Percentiles rank a stretch among this genome's conserved stretches.
Evolutionary conservation across 2,113 vertebrate species (phyloP).

Genomic region (Cyanistes caeruleus): DNA sequence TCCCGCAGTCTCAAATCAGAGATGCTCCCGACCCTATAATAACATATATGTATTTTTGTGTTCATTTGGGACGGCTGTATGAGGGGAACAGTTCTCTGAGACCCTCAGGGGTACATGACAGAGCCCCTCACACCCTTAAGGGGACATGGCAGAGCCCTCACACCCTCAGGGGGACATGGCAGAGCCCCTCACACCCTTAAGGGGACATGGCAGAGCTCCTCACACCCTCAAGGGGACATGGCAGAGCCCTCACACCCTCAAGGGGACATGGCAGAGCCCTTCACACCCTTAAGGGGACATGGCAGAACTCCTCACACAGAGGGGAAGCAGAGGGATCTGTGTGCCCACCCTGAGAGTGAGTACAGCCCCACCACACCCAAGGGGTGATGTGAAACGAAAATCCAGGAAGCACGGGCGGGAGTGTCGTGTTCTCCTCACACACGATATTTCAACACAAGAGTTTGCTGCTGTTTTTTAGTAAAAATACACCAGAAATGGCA

Average conservation of each 20-base stretch:
- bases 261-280: background rate
- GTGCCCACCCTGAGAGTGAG: too few species aligned
- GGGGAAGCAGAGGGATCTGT: background rate
- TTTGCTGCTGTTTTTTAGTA: accelerated
- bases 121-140: background rate
- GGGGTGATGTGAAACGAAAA: background rate
- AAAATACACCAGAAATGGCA: accelerated
- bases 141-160: too few species aligned
- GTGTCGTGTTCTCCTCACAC: background rate
- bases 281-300: background rate
- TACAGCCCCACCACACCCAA: background rate
- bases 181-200: too few species aligned
- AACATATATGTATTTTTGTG: background rate
- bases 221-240: too few species aligned
- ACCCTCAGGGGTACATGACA: background rate
- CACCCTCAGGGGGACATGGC: too few species aligned
- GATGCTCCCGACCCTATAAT: background rate
- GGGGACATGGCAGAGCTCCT: too few species aligned
- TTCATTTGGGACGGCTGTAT: background rate
- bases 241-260: too few species aligned
- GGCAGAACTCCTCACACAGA: background rate
- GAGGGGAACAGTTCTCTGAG: background rate
- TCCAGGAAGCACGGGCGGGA: background rate
- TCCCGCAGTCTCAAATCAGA: accelerated
- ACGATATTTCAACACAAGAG: background rate